phyloP scores from a whole-genome alignment of 2,888 invertebrate species.

The Nephrotoma flavescens region DNA sequence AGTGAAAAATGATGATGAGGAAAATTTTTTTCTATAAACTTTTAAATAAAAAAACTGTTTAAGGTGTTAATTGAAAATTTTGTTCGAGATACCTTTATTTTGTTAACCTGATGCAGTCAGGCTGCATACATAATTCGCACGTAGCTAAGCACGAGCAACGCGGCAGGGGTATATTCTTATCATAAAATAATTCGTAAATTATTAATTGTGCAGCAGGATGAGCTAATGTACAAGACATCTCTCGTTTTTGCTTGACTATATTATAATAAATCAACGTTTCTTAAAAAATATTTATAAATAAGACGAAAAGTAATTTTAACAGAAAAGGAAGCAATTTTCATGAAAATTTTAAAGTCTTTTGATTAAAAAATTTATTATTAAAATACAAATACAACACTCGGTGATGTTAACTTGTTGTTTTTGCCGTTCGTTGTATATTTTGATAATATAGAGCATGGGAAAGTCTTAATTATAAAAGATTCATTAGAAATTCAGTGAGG shows the following conservation, averaged over 20 bases:
- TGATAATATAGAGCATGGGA: neutral
- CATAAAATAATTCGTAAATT: neutral
- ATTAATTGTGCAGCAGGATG: neutral
- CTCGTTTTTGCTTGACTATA: neutral
- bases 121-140: neutral
- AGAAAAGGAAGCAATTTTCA: neutral
- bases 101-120: neutral
- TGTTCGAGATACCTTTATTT: neutral
- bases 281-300: neutral
- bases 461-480: neutral
- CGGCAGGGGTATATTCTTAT: neutral
- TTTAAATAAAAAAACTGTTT: neutral
- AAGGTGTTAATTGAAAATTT: neutral
- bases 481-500: neutral
- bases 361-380: neutral
- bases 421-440: neutral
- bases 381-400: neutral
- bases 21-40: neutral
- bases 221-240: neutral
- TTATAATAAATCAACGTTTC: neutral
- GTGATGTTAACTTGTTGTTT: neutral
- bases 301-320: neutral
- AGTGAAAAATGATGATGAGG: neutral
- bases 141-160: neutral
- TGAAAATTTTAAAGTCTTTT: neutral